Evolutionary conservation across 1,140 invertebrate genomes (phyloP).

Genomic region (Nomia melanderi): DNA sequence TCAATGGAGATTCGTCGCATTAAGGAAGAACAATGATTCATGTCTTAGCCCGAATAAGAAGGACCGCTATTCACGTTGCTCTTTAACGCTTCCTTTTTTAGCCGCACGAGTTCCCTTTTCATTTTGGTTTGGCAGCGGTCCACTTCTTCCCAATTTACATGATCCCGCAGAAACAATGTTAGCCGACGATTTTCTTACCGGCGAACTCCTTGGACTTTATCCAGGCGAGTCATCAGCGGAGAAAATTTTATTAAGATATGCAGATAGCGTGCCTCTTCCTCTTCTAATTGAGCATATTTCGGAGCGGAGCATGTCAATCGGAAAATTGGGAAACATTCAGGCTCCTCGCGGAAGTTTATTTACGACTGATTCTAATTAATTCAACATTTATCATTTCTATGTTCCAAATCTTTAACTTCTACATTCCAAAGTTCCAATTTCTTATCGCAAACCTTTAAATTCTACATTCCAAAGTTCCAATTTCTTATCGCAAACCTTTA

Average conservation of each 20-base stretch:
- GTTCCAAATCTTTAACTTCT: no score
- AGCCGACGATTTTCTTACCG: slow-evolving; percentile 45
- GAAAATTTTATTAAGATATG: slow-evolving; percentile 30
- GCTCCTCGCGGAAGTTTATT: no score
- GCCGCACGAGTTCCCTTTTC: slow-evolving; percentile 54
- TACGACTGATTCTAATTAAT: not conserved
- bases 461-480: no score
- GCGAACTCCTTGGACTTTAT: slow-evolving; percentile 37
- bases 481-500: no score
- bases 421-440: no score
- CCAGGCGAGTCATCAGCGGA: slow-evolving; percentile 20
- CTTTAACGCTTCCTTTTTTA: slow-evolving; percentile 16
- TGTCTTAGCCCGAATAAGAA: not conserved
- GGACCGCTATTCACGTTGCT: not conserved
- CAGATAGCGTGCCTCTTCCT: not conserved
- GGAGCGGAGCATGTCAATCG: not conserved
- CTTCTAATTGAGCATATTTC: not conserved
- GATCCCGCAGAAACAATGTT: slow-evolving; percentile 56
- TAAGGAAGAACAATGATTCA: slow-evolving; percentile 1
- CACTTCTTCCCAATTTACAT: slow-evolving; percentile 57
- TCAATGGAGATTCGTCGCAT: not conserved
- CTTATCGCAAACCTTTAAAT: no score
- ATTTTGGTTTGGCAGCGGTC: slow-evolving; percentile 56
- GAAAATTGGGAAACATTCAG: no score
- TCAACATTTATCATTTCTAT: no score